Evolutionary conservation across 2,113 vertebrate genomes (phyloP).

Genomic region (Phalacrocorax brasilianus): DNA sequence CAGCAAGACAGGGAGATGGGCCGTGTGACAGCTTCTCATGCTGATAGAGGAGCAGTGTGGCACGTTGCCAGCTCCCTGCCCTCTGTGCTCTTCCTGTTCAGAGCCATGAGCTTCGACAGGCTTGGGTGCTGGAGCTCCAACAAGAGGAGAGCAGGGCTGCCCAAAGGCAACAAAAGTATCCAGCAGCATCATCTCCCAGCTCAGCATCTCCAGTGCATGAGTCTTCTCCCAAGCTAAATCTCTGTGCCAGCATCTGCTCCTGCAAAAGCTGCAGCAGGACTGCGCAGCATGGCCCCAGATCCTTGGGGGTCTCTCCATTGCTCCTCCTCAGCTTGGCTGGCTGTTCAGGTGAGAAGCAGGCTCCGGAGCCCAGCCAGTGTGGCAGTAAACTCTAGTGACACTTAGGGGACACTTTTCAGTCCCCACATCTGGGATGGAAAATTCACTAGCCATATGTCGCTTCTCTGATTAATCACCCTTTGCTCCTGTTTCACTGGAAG

Average conservation of each 20-base stretch:
- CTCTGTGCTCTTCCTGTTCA: not conserved
- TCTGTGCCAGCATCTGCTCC: not conserved
- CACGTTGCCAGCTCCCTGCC: accelerated
- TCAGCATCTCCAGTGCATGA: not conserved
- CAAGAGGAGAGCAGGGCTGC: not conserved
- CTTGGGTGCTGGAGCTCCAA: not conserved
- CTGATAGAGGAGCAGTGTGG: no score
- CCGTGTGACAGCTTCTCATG: accelerated
- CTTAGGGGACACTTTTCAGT: not conserved
- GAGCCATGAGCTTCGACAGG: accelerated
- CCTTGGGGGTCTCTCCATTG: not conserved
- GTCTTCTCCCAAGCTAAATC: not conserved
- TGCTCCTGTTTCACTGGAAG: not conserved
- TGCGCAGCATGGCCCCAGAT: not conserved
- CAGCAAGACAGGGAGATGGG: not conserved
- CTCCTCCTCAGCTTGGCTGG: not conserved
- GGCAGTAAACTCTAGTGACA: not conserved
- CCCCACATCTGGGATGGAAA: not conserved
- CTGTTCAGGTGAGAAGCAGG: not conserved
- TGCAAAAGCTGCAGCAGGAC: not conserved
- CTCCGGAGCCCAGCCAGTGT: not conserved
- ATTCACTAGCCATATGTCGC: not conserved
- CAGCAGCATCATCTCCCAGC: not conserved
- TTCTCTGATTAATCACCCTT: not conserved
- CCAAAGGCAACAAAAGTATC: not conserved